A percentile compares a stretch with the other conserved stretches of the same genome.
Evolutionary conservation across 2,797 vertebrate species (phyloP).

Genomic region (Iguana delicatissima): DNA sequence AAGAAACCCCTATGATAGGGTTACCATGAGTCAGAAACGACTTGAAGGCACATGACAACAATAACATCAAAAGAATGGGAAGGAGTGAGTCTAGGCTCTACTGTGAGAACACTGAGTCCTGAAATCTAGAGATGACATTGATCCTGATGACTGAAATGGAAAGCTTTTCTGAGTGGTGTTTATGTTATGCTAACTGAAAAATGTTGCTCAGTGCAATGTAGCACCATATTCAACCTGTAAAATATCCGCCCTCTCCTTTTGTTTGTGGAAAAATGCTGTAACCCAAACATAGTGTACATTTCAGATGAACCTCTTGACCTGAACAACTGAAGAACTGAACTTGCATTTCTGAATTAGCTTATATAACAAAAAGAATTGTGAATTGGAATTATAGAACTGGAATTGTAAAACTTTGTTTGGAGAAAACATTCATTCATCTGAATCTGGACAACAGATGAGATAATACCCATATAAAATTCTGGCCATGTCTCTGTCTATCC

Average conservation of each 20-base stretch:
- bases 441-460: neutral
- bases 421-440: neutral
- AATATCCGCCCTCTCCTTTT: neutral
- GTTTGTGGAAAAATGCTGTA: neutral
- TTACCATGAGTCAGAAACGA: too few relatives aligned
- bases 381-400: neutral
- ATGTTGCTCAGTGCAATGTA: neutral
- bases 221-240: neutral
- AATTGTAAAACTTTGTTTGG: neutral
- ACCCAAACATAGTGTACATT: neutral
- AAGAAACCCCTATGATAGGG: too few relatives aligned
- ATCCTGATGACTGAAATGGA: neutral
- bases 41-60: too few relatives aligned
- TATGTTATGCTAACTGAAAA: neutral
- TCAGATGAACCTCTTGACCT: conserved; percentile 7
- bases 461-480: neutral
- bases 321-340: neutral
- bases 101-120: neutral
- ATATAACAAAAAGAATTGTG: neutral
- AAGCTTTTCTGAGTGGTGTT: neutral
- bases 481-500: neutral
- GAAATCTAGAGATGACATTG: neutral
- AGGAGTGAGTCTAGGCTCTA: too few relatives aligned
- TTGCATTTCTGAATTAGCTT: neutral
- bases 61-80: neutral